A percentile compares a stretch with the other conserved stretches of the same genome.
Conservation (phyloP, 2,797 vertebrate species). For the Oryzias sinensis region DNA sequence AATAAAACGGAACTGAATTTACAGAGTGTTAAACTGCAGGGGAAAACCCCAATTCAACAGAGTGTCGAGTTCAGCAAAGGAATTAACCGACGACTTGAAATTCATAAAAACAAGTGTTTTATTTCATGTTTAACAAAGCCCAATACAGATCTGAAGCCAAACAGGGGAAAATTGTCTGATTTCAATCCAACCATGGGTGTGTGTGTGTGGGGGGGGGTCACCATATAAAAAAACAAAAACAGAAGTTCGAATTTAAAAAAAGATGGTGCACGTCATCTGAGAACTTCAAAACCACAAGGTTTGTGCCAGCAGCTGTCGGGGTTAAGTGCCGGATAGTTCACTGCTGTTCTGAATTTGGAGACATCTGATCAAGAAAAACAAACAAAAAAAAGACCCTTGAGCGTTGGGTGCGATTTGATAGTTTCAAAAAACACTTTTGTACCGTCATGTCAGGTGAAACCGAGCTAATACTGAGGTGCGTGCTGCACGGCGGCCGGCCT, state of each 20-base stretch:
- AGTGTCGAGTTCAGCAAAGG: neutral
- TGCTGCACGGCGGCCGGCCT: too few relatives aligned
- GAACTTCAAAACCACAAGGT: conserved; percentile 17
- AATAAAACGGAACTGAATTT: too few relatives aligned
- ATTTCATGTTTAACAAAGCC: conserved; percentile 90
- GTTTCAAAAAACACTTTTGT: neutral
- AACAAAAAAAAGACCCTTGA: conserved; percentile 20
- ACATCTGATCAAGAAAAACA: conserved; percentile 14
- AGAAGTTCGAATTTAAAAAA: conserved; percentile 29
- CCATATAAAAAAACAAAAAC: conserved; percentile 21
- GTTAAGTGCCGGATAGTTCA: conserved; percentile 15
- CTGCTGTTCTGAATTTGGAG: conserved; percentile 20
- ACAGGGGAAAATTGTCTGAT: conserved; percentile 87
- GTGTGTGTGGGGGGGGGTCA: conserved; percentile 2
- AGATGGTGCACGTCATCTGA: conserved; percentile 12
- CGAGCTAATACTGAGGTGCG: too few relatives aligned
- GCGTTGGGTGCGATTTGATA: conserved; percentile 33
- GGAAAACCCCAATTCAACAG: too few relatives aligned
- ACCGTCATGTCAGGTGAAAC: too few relatives aligned
- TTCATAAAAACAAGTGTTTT: conserved; percentile 85
- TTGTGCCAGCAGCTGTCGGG: conserved; percentile 49
- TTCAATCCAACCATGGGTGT: conserved; percentile 70
- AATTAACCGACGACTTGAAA: neutral
- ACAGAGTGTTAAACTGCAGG: too few relatives aligned
- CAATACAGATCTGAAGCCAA: conserved; percentile 94